A percentile compares a stretch with the other conserved stretches of the same genome.
These are phyloP conservation scores for Fregetta grallaria DNA, from an alignment of 2,113 vertebrate genomes.

Conservation along the genomic window DNA sequence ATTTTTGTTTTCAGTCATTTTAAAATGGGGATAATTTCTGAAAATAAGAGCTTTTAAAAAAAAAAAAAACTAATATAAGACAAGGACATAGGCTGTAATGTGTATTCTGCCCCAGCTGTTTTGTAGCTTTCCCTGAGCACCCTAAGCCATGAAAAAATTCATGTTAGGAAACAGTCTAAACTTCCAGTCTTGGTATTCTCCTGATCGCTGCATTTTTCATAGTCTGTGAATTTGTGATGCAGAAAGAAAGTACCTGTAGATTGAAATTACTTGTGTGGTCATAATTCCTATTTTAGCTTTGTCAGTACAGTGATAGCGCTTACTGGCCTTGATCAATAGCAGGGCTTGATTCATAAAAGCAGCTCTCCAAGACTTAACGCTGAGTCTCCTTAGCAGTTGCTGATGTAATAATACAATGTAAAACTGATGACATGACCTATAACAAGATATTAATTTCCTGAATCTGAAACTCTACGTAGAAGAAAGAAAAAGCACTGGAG, in stretches of 20 bases:
- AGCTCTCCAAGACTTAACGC: neutral
- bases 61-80: neutral
- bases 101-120: neutral
- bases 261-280: neutral
- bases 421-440: neutral
- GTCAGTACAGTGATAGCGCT: neutral
- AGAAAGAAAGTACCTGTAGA: neutral
- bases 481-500: neutral
- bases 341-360: neutral
- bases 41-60: neutral
- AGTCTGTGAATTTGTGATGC: neutral
- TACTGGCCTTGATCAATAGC: neutral
- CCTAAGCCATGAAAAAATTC: neutral
- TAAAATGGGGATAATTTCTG: neutral
- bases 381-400: neutral
- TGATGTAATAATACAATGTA: neutral
- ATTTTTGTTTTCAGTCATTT: neutral
- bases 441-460: neutral
- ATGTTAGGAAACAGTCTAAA: neutral
- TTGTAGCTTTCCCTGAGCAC: neutral
- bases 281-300: neutral
- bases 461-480: neutral
- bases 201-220: neutral
- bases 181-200: neutral
- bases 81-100: neutral